phyloP scores from a whole-genome alignment of 2,888 invertebrate genomes.

The Trachelus iudaicus region DNA sequence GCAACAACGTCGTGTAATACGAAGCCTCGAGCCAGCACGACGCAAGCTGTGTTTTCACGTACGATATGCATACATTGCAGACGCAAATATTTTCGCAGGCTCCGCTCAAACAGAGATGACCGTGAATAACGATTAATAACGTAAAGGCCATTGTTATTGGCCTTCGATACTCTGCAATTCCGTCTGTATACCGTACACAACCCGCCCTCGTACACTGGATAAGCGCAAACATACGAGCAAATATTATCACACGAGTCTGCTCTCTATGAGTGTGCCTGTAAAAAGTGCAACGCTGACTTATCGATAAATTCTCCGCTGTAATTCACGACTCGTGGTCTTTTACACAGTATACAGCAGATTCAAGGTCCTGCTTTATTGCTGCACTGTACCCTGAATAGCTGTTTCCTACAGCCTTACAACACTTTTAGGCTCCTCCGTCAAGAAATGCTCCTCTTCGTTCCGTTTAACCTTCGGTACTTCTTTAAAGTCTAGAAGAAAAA shows the following conservation, averaged over 20 bases:
- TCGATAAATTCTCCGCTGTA: neutral
- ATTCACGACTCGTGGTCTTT: neutral
- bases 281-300: neutral
- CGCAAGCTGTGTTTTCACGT: neutral
- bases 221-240: neutral
- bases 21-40: neutral
- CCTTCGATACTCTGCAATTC: neutral
- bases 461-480: neutral
- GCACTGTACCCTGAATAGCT: neutral
- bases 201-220: neutral
- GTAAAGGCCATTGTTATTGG: neutral
- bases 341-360: neutral
- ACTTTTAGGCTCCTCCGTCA: neutral
- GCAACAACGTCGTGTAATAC: neutral
- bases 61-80: neutral
- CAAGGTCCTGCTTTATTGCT: neutral
- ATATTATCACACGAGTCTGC: neutral
- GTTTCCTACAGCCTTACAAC: neutral
- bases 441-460: neutral
- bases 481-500: constrained; percentile 17
- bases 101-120: neutral
- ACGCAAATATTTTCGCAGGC: constrained; percentile 2
- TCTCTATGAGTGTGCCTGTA: neutral
- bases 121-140: constrained; percentile 1
- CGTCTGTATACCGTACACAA: neutral